Evolutionary conservation across 2,797 vertebrate species (phyloP), one percentile per base, ranked within the genome.

Genomic region (Macropodus opercularis): DNA sequence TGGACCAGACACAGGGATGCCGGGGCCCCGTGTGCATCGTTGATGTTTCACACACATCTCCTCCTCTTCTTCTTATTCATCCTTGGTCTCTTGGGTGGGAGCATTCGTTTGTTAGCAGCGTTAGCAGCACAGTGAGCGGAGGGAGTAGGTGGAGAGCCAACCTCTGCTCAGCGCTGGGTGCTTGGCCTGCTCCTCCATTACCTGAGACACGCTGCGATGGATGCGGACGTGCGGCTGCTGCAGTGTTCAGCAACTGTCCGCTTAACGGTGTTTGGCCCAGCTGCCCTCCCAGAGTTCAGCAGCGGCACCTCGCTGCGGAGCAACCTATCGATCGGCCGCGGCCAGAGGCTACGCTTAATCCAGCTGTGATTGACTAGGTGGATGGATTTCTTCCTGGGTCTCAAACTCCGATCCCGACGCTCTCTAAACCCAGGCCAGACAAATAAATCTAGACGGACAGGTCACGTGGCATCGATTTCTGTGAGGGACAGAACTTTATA

Each of bases 341-440:
- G 67, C 75, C 69, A 15, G 58, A 60, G 72, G 40, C 66, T 44
- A 1, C 3, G 41, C 38, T 75, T 85, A 84, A 87, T 84, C 81
- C 81, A 81, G 72, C 80, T 70, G 69, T 49, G 72, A 82, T 80
- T 58, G 80, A 81, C 70, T 55, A 29, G 68, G 76, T 65, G 43
- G 52, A 77, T 67, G 34, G 69, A 80, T 81, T 75, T 72, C 58
- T 58, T 68, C 24, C 3, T 51, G 65, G 68, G 66, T 63, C 77
- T 67, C 72, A 69, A 49, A 62, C 67, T 66, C n/a, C 0, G 17
- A 15, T 63, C 77, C 63, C 53, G 0, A 22, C 22, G 63, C 55
- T 59, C 29, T n/a, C n/a, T 22, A 14, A 11, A 23, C 35, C 13
- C 13, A 15, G 44, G 48, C 39, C 43, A 41, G 32, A 21, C 40